Evolutionary conservation across 2,113 vertebrate species (phyloP), one percentile per base, ranked within the genome.

Genomic region (Loxodonta africana): DNA sequence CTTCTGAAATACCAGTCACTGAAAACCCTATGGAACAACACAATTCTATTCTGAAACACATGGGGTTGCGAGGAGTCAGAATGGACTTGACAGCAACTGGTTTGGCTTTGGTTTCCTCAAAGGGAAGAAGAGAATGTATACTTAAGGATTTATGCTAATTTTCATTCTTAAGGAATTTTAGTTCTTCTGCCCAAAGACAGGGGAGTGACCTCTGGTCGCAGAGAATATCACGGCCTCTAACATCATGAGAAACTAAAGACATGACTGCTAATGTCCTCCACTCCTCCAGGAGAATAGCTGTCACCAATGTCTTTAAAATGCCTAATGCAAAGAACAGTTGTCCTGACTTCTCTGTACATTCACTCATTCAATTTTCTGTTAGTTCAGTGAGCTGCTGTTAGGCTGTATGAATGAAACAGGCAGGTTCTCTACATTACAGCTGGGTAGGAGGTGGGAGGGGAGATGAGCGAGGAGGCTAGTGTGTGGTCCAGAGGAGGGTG

Each of bases 141-240:
- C 30, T 53, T 30, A 57, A 63, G 12, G 41, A 67, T 81, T 85
- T 93, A 84, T 85, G 82, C 25, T 37, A 18, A n/a, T 73, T 73
- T n/a, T 77, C 57, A 21, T 33, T 37, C 37, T 80, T 80, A 90
- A 77, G 73, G 93, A 93, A 46, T 91, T 92, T 96, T 37, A 65
- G 14, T 57, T 92, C 60, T 94, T 92, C 30, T 91, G 12, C 53
- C 37, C 85, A 76, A 88, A 28, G 77, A 82, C 12, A 60, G 21
- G 86, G 5, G 15, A 57, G 60, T 78, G 51, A 62, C 26, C 65
- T 74, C 46, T 73, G 37, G 18, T 73, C 18, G 21, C 53, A 76
- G 62, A 69, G 33, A 74, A 60, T 85, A 71, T 83, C 73, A 48
- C 28, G 6, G 62, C 65, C 17, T 23, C 65, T 83, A 51, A 96